Base-by-base conservation (phyloP, 2,113 vertebrate genomes). In the Pampusana beccarii region DNA sequence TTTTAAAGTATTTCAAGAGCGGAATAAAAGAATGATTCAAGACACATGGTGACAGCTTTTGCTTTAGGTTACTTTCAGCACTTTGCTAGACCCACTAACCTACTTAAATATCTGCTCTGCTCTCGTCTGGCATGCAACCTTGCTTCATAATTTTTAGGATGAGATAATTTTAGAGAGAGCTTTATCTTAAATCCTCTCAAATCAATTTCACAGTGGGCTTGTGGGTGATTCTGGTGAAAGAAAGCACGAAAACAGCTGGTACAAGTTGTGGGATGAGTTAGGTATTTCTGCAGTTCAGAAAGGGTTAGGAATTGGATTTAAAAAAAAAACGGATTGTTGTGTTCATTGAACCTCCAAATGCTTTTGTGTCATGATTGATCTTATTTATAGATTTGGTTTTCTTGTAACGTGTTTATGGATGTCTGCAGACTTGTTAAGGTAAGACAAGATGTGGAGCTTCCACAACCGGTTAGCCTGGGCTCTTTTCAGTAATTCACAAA, bases 1-100 rank as follows among this genome's bases (percentile, higher is more conserved):
- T 87, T 95, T 82, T 93, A 86, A 80, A 88, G 15, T 18, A 12
- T 83, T 97, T 94, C 64, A 86, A 31, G 51, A 71, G 73, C 29
- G 17, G 69, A 95, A 92, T 91, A 80, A 84, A 92, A 69, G 75
- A 86, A 79, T 74, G 44, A 95, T 87, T 88, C 78, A 69, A 95
- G 93, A 94, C 75, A 82, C 33, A 61, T 60, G 93, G 78, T 93
- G 88, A 91, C 53, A 81, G 93, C 42, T 86, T 94, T 93, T 95
- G 85, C 96, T 96, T 86, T 83, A 72, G 85, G 83, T 95, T 86
- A 95, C 86, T 94, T 97, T 86, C 90, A 96, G 86, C 57, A 36
- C 79, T 90, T 88, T 54, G 54, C 82, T 74, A 90, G 90, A 92
- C 93, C 92, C 85, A 67, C 82, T 97, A 90, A 95, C 95, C 95